Base-by-base conservation (phyloP, 2,888 invertebrate genomes). In the Cosmopolites sordidus region DNA sequence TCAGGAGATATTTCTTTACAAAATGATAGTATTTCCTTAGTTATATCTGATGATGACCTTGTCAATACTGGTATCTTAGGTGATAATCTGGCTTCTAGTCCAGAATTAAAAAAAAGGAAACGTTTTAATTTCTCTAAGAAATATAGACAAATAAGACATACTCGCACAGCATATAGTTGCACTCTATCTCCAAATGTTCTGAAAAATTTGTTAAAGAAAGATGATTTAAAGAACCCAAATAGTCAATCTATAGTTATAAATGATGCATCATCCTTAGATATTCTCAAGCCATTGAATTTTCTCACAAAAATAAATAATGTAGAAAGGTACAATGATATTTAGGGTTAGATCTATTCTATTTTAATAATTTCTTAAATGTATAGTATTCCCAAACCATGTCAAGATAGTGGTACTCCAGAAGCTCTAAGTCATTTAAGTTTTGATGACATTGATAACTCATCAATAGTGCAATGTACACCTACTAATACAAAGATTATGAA, bases 31-130 rank as follows among this genome's bases (percentile, higher is more conserved):
- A 15, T 18, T 8, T 56, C 52, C 11, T 40, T 56, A 22, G 30
- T 53, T 14, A 48, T 56, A 37, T 56, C 52, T 27, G 56, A 56
- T 43, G 53, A 53, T 16, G 56, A 56, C 11, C 14, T 37, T 15
- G 9, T 33, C 17, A 22, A 17, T 38, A 22, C 27, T 55, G 33
- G 45, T 38, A 46, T 22, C 8, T 41, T 29, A 30, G 30, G 22
- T 37, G 39, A 12, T 12, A 27, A 27, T 27, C 9, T 27, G 9
- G 27, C 5, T 9, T 6, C 41, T 15, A 60, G 53, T 11, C 48
- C 53, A 17, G 54, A 58, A 53, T 52, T 50, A 12, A 58, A 54
- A 33, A 53, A 27, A 33, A 38, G n/a, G 18, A 40, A 30, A 51
- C 17, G 14, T 11, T 22, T 17, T 39, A 43, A 11, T 15, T 15